Conservation (phyloP, 1,140 invertebrate genomes). For the Chionoecetes opilio region DNA sequence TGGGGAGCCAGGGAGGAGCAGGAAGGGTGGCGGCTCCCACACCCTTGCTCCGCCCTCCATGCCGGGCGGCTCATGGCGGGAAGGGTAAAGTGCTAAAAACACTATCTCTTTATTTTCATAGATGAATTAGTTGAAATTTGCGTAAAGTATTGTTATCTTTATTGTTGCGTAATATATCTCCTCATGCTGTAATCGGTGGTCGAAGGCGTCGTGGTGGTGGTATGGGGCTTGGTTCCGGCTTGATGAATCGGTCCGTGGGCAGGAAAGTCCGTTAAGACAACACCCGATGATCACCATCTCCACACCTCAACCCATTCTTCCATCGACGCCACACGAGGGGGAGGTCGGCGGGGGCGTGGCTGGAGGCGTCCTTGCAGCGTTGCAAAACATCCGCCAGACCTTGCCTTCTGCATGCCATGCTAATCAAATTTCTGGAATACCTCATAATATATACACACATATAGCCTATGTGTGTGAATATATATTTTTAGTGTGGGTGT, state of each 20-base stretch:
- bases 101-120: background rate
- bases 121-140: background rate
- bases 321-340: background rate
- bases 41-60: background rate
- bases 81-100: background rate
- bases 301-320: background rate
- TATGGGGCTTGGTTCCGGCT: background rate
- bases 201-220: background rate
- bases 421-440: background rate
- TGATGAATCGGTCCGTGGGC: background rate
- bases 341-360: background rate
- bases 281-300: background rate
- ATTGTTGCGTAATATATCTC: background rate
- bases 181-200: no score
- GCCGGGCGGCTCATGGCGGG: background rate
- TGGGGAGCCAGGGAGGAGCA: background rate
- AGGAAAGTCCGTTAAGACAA: background rate
- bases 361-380: background rate
- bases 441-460: background rate
- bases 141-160: background rate
- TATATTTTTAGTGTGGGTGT: constrained; percentile 43
- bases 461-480: constrained; percentile 14
- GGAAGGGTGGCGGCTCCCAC: constrained; percentile 3
- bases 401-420: background rate
- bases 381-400: constrained; percentile 15